Base-by-base conservation (phyloP, 2,888 invertebrate genomes). In the Standfussiana lucernea region DNA sequence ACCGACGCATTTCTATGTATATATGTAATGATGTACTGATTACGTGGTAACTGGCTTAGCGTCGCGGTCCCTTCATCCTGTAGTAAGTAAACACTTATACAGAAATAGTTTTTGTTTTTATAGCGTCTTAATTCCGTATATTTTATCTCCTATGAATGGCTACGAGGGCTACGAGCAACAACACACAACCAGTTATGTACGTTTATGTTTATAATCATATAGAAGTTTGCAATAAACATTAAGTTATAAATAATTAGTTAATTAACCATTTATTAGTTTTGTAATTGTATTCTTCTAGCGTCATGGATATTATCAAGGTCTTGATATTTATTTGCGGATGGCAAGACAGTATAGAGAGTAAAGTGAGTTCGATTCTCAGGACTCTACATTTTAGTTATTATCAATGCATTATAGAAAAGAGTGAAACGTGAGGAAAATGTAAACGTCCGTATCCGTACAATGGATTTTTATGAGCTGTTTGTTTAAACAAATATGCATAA, bases 191-290 rank as follows among this genome's bases (percentile, higher is more conserved):
- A 24, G 8, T 28, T 40, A 40, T 56, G 8, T 37, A 53, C 37
- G 11, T 5, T 32, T 40, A 32, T 32, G 10, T 28, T 66, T n/a
- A n/a, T n/a, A 53, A 53, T 28, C 28, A 66, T 21, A 21, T 35
- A n/a, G 13, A 72, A 69, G 24, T 72, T 50, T 10, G 7, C 32
- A 68, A 3, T 37, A 40, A 62, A 45, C 72, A 32, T 56, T 15
- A 59, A 42, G 40, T 7, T 42, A 21, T 18, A 28, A 15, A n/a
- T 61, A 6, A 53, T 50, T 35, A 8, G 37, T 15, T 10, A 68
- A 40, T 5, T n/a, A 8, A 28, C 21, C 28, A 35, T 56, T 45
- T 6, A n/a, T 24, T 74, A 24, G 24, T 77, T 18, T 40, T 59
- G 2, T 66, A 42, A 59, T 21, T 18, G 35, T 24, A 65, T 45